Conservation (phyloP, 1,140 invertebrate genomes). For the Pseudobourletiella spinata region DNA sequence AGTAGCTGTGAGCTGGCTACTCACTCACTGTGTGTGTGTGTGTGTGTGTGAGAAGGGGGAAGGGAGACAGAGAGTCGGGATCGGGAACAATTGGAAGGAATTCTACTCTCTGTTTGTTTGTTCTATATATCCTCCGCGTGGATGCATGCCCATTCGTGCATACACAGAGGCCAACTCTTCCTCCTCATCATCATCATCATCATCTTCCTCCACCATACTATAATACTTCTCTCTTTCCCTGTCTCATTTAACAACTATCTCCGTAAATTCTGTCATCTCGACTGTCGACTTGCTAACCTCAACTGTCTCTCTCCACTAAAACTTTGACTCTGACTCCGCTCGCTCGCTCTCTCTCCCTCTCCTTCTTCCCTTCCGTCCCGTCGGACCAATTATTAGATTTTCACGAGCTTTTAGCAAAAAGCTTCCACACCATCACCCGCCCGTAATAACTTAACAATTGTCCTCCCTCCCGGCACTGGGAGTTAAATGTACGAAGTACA, state of each 20-base stretch:
- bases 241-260: constrained; percentile 7
- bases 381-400: not conserved
- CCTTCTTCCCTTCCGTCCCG: not conserved
- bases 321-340: not conserved
- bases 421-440: too few species aligned
- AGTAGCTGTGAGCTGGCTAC: too few species aligned
- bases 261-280: constrained; percentile 5
- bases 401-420: not conserved
- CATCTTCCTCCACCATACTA: too few species aligned
- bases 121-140: too few species aligned
- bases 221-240: constrained; percentile 1
- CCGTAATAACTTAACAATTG: too few species aligned
- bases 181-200: too few species aligned
- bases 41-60: too few species aligned
- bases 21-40: too few species aligned
- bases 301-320: not conserved
- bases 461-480: too few species aligned
- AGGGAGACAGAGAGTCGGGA: too few species aligned
- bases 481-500: too few species aligned
- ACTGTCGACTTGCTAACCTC: constrained; percentile 6
- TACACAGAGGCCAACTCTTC: not conserved
- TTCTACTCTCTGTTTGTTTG: constrained; percentile 13
- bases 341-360: not conserved
- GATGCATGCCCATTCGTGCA: not conserved
- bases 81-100: constrained; percentile 13